Base-by-base conservation (phyloP, 2,797 vertebrate genomes). In the Forpus xanthops region DNA sequence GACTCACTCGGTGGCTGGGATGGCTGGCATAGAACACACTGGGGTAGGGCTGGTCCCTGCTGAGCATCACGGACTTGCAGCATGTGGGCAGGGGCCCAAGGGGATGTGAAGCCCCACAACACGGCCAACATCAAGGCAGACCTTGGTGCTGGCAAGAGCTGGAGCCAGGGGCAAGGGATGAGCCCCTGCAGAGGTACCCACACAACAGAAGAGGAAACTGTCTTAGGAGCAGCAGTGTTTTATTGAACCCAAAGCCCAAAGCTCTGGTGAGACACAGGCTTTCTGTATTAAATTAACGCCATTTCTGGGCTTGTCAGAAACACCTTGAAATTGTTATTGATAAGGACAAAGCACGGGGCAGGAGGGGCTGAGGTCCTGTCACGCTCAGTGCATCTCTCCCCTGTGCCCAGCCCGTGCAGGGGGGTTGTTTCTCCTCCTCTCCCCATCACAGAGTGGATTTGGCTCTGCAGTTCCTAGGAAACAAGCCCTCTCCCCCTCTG, bases 391-490 rank as follows among this genome's bases (percentile, higher is more conserved):
- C 12, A 2, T 33, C 72, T 65, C 25, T 68, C 19, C 20, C 50
- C 25, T 77, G 42, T 23, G 44, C 52, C 17, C 74, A 64, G 21
- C 37, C 50, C 0, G 0, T 30, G 13, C 4, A 11, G 16, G 1
- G 12, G 21, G 7, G 5, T 1, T 15, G 19, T 52, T 83, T 87
- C 76, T 78, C 39, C 62, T 71, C 65, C 64, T 67, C 66, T 86
- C 79, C 19, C 44, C 74, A 33, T 52, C 83, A 56, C 35, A 44
- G 45, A 88, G 44, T n/a, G 49, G 60, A 74, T 64, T 61, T 89
- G 64, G 92, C 80, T 80, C 77, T 14, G 9, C 64, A 86, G 81
- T 61, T 92, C 65, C 85, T 92, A 94, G 50, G 80, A 90, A 90
- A 85, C 53, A 85, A 94, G 47, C 41, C 67, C 37, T 60, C 55